phyloP scores from a whole-genome alignment of 2,888 invertebrate species.

The Ramazzottius varieornatus region DNA sequence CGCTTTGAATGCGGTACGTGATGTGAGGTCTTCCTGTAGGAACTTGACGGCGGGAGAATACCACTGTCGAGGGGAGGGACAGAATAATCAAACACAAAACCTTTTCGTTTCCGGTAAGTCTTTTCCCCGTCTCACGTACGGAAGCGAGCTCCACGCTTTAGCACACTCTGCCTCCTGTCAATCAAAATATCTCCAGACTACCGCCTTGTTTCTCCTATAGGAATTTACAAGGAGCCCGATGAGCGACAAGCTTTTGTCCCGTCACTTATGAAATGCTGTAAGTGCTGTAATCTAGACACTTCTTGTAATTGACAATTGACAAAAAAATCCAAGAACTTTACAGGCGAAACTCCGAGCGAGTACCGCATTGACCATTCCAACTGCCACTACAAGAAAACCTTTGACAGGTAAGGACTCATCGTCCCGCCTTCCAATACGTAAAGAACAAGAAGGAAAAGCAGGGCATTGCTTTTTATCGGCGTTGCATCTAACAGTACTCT shows the following conservation, averaged over 20 bases:
- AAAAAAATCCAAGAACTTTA: not conserved
- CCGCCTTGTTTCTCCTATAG: no score
- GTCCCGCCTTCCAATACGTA: no score
- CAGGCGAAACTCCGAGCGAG: not conserved
- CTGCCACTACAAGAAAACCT: constrained; percentile 2
- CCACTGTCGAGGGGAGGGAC: not conserved
- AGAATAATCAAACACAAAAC: not conserved
- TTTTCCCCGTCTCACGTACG: not conserved
- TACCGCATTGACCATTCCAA: not conserved
- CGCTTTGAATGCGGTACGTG: no score
- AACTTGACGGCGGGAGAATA: not conserved
- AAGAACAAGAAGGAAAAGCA: no score
- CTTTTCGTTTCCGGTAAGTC: not conserved
- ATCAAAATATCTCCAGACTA: no score
- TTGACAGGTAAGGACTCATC: constrained; percentile 1
- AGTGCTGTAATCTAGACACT: not conserved
- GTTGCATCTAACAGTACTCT: no score
- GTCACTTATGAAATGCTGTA: not conserved
- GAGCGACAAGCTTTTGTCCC: not conserved
- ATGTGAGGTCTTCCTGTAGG: not conserved
- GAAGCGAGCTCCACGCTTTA: no score
- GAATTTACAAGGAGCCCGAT: not conserved
- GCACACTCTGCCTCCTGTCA: no score
- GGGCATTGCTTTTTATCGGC: no score
- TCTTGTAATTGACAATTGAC: not conserved